Evolutionary conservation across 2,888 invertebrate species (phyloP).

Genomic region (Ormyrus pomaceus): DNA sequence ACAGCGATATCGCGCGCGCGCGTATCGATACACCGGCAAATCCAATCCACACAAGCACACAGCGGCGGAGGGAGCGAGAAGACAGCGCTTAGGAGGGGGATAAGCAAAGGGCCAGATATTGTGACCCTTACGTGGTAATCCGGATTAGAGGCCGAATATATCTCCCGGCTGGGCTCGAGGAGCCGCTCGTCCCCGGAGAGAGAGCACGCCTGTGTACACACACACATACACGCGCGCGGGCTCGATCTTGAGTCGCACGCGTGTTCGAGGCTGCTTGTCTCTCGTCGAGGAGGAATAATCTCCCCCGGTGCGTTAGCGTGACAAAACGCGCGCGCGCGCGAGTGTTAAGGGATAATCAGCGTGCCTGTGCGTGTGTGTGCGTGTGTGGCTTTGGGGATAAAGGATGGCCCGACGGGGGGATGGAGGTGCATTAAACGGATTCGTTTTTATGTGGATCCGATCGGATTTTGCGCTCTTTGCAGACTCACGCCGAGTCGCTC

Average conservation of each 20-base stretch:
- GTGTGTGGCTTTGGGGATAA: background rate
- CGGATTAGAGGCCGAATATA: conserved; percentile 72
- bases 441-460: conserved; percentile 44
- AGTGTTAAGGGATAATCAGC: conserved; percentile 41
- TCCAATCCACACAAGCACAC: conserved; percentile 17
- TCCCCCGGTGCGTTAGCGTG: conserved; percentile 1
- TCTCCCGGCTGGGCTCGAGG: conserved; percentile 67
- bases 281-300: conserved; percentile 22
- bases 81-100: conserved; percentile 57
- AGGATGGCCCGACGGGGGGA: background rate
- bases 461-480: conserved; percentile 21
- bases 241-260: conserved; percentile 14
- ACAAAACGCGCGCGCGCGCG: conserved; percentile 3
- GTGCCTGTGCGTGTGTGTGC: background rate
- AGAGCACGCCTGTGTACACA: background rate
- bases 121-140: conserved; percentile 75
- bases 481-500: background rate
- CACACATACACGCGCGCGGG: background rate
- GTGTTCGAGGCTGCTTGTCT: no score
- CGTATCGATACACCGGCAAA: conserved; percentile 25
- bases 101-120: conserved; percentile 69
- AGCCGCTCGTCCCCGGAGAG: conserved; percentile 34
- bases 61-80: conserved; percentile 50
- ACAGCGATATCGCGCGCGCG: conserved; percentile 51
- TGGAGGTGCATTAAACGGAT: conserved; percentile 48